Percentiles rank a stretch among this genome's conserved stretches.
phyloP scores from a whole-genome alignment of 1,140 invertebrate genomes.

The Caenorhabditis brenneri region DNA sequence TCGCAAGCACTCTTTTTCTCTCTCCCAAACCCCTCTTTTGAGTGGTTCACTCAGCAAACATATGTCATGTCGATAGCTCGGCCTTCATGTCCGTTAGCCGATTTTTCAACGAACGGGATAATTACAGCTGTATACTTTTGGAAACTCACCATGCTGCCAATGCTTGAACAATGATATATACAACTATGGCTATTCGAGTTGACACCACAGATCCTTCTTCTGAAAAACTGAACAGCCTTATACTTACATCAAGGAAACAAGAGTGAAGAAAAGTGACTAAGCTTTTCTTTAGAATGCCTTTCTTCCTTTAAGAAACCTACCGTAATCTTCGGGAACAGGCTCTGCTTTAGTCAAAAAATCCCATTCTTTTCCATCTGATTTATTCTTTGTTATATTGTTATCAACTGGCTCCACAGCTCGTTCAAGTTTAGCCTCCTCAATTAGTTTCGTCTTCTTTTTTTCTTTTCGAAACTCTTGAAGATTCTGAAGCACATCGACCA shows the following conservation, averaged over 20 bases:
- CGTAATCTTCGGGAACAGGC: neutral
- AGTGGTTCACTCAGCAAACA: slow-evolving; percentile 29
- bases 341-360: slow-evolving; percentile 3
- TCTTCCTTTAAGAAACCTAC: neutral
- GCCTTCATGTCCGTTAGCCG: neutral
- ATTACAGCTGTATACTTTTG: neutral
- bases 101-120: slow-evolving; percentile 11
- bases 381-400: neutral
- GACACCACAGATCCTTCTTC: neutral
- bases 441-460: neutral
- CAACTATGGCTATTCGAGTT: neutral
- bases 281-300: neutral
- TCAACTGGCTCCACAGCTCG: neutral
- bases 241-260: neutral
- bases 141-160: neutral
- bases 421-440: neutral
- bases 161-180: neutral
- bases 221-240: neutral
- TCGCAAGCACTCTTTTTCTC: neutral
- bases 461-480: slow-evolving; percentile 18
- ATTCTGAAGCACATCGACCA: slow-evolving; percentile 7
- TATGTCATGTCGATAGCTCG: slow-evolving; percentile 8
- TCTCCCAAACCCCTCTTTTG: neutral
- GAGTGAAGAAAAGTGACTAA: neutral
- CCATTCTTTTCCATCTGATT: neutral